These are phyloP conservation scores for Sebastiscus albofasciatus DNA, from an alignment of 2,797 vertebrate species.

Conservation along the genomic window DNA sequence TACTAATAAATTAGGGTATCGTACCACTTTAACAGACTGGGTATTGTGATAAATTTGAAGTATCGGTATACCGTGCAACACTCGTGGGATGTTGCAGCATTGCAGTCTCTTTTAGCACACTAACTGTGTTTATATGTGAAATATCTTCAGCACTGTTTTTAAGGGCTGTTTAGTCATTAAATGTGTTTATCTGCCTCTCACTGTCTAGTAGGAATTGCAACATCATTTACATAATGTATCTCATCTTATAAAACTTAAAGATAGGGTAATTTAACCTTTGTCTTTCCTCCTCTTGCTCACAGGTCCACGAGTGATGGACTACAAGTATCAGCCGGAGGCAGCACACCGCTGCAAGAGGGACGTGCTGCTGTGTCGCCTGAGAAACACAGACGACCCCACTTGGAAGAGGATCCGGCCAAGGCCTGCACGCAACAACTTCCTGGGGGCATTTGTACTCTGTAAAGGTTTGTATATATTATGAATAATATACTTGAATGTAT, in stretches of 20 bases:
- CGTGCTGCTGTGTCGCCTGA: conserved; percentile 91
- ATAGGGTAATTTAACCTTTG: background rate
- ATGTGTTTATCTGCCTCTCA: background rate
- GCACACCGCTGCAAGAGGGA: conserved; percentile 97
- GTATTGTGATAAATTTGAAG: too few relatives aligned
- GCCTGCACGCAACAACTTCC: conserved; percentile 95
- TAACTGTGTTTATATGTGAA: background rate
- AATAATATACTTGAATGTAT: background rate
- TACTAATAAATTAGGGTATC: too few relatives aligned
- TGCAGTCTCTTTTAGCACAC: background rate
- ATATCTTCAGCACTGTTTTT: background rate
- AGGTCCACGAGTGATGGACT: conserved; percentile 96
- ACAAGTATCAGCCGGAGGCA: conserved; percentile 93
- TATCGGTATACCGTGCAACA: too few relatives aligned
- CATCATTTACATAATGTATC: background rate
- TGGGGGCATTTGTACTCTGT: conserved; percentile 96
- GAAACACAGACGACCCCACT: conserved; percentile 88
- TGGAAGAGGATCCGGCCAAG: conserved; percentile 97
- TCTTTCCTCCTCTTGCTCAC: background rate
- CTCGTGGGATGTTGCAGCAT: background rate
- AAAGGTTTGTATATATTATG: conserved; percentile 86
- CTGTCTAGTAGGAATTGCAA: background rate
- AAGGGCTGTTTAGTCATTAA: background rate
- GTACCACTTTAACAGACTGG: too few relatives aligned
- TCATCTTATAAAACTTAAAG: background rate